phyloP scores from a whole-genome alignment of 1,140 invertebrate species.

The Drosophila kohkoa region DNA sequence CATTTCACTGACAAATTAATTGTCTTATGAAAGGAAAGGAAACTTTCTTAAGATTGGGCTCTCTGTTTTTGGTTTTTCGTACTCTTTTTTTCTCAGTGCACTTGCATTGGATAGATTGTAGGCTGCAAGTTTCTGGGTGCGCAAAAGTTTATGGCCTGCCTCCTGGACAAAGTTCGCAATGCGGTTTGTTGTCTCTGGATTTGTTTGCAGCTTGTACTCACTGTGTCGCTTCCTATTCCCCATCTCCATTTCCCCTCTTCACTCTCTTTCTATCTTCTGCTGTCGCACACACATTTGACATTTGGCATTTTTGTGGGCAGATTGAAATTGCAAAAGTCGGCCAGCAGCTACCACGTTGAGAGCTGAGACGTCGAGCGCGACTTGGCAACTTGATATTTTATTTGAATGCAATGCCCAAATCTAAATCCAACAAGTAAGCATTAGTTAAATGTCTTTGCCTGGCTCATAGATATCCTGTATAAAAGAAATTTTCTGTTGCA shows the following conservation, averaged over 20 bases:
- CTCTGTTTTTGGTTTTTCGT: too few species aligned
- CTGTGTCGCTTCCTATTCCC: background rate
- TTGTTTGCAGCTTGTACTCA: conserved; percentile 39
- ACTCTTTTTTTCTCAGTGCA: conserved; percentile 18
- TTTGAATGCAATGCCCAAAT: conserved; percentile 66
- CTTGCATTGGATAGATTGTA: conserved; percentile 8
- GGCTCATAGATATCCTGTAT: background rate
- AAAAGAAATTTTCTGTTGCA: too few species aligned
- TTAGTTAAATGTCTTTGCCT: too few species aligned
- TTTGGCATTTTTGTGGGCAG: conserved; percentile 46
- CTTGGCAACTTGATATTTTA: conserved; percentile 75
- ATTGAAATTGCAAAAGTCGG: conserved; percentile 74
- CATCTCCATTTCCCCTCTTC: background rate
- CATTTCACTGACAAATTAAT: too few species aligned
- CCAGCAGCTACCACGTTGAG: conserved; percentile 15
- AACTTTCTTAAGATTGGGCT: background rate
- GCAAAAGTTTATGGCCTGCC: conserved; percentile 33
- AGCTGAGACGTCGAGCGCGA: conserved; percentile 20
- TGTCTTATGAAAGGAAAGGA: background rate
- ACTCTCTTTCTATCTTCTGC: background rate
- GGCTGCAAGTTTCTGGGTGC: conserved; percentile 24
- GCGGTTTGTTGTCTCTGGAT: conserved; percentile 44
- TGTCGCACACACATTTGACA: conserved; percentile 34
- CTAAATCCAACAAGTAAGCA: conserved; percentile 27
- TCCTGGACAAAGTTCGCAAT: conserved; percentile 45